Percentiles rank a stretch among this genome's conserved stretches.
Conservation (phyloP, 2,797 vertebrate genomes). For the Acipenser transmontanus region DNA sequence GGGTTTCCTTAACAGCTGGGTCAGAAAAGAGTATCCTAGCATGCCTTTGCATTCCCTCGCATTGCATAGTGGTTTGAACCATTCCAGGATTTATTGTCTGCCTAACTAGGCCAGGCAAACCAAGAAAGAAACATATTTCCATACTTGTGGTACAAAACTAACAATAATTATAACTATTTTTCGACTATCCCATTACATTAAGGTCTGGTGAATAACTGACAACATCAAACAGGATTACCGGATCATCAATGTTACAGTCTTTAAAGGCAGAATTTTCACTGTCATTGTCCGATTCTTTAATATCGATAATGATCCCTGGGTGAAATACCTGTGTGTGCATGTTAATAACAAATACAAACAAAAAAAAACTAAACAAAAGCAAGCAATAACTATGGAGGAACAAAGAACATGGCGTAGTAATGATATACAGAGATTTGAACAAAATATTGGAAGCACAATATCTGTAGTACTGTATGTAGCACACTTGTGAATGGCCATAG, state of each 20-base stretch:
- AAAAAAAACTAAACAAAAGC: constrained; percentile 22
- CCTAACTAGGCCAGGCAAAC: background rate
- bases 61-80: too few relatives aligned
- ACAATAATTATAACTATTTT: too few relatives aligned
- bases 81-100: too few relatives aligned
- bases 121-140: background rate
- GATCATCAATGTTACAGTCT: constrained; percentile 46
- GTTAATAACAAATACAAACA: constrained; percentile 28
- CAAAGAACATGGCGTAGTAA: background rate
- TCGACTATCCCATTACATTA: background rate
- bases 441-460: too few relatives aligned
- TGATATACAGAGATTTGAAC: constrained; percentile 9
- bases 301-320: constrained; percentile 64
- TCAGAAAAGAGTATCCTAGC: background rate
- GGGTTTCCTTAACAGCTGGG: background rate
- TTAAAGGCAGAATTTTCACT: constrained; percentile 66
- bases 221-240: constrained; percentile 55
- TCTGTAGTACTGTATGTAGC: constrained; percentile 4
- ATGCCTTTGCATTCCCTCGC: background rate
- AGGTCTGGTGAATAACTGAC: constrained; percentile 2
- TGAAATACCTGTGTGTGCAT: constrained; percentile 59
- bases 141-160: too few relatives aligned
- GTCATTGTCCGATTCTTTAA: constrained; percentile 56
- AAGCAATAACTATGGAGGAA: constrained; percentile 3
- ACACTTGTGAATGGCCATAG: background rate